A percentile compares a stretch with the other conserved stretches of the same genome.
phyloP scores from a whole-genome alignment of 2,888 invertebrate species.

The Falcaria lacertinaria region DNA sequence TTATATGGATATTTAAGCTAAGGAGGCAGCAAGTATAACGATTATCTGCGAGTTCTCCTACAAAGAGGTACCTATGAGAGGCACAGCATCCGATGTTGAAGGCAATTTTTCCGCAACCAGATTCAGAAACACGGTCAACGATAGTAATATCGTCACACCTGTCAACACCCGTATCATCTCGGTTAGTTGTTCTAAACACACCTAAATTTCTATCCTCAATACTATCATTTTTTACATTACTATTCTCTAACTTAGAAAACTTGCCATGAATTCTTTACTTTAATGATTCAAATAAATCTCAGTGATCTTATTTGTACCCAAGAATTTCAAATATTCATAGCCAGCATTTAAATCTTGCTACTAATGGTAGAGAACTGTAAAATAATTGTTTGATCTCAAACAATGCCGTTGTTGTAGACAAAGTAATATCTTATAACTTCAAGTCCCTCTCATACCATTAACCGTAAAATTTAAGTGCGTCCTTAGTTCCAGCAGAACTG shows the following conservation, averaged over 20 bases:
- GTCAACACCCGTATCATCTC: constrained; percentile 71
- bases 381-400: constrained; percentile 6
- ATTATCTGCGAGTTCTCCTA: constrained; percentile 21
- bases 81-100: constrained; percentile 90
- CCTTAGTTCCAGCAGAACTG: constrained; percentile 37
- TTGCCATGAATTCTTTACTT: no score
- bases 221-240: no score
- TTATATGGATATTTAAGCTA: not conserved
- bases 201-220: no score
- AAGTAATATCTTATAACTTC: constrained; percentile 33
- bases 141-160: constrained; percentile 98
- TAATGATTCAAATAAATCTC: no score
- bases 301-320: no score
- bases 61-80: constrained; percentile 85
- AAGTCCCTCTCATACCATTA: constrained; percentile 29
- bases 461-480: constrained; percentile 38
- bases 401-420: constrained; percentile 8
- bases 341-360: no score
- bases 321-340: no score
- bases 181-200: no score
- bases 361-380: no score
- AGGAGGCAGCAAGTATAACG: constrained; percentile 35
- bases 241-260: no score
- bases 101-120: constrained; percentile 98
- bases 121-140: constrained; percentile 98